Conservation (phyloP, 2,797 vertebrate genomes). For the Acanthornis magna region DNA sequence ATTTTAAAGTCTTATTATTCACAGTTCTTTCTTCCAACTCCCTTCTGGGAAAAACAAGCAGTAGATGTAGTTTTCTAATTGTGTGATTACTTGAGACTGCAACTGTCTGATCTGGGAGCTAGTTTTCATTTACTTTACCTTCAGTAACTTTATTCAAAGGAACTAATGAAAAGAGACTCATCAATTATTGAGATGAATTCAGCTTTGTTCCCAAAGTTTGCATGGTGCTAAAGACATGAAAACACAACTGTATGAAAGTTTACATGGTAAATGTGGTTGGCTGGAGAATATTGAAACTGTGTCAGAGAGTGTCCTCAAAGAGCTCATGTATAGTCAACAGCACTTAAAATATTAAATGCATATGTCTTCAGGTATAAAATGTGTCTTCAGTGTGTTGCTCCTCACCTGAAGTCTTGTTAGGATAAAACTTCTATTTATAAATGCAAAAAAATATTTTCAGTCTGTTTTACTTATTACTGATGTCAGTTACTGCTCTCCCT, state of each 20-base stretch:
- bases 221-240: background rate
- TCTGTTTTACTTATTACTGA: background rate
- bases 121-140: slow-evolving; percentile 43
- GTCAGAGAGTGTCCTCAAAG: background rate
- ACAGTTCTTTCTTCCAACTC: background rate
- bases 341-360: slow-evolving; percentile 8
- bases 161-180: slow-evolving; percentile 24
- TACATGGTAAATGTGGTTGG: background rate
- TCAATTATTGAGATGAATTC: slow-evolving; percentile 52
- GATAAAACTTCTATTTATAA: background rate
- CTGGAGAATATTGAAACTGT: background rate
- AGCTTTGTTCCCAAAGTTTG: slow-evolving; percentile 38
- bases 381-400: background rate
- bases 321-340: background rate
- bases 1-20: slow-evolving; percentile 29
- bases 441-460: background rate
- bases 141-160: slow-evolving; percentile 45
- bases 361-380: background rate
- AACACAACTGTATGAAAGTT: slow-evolving; percentile 2
- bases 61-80: slow-evolving; percentile 12
- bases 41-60: background rate
- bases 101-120: background rate
- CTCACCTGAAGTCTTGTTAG: background rate
- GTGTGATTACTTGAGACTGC: slow-evolving; percentile 33
- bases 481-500: background rate